Evolutionary conservation across 2,888 invertebrate species (phyloP).

Genomic region (Hirudinaria manillensis): DNA sequence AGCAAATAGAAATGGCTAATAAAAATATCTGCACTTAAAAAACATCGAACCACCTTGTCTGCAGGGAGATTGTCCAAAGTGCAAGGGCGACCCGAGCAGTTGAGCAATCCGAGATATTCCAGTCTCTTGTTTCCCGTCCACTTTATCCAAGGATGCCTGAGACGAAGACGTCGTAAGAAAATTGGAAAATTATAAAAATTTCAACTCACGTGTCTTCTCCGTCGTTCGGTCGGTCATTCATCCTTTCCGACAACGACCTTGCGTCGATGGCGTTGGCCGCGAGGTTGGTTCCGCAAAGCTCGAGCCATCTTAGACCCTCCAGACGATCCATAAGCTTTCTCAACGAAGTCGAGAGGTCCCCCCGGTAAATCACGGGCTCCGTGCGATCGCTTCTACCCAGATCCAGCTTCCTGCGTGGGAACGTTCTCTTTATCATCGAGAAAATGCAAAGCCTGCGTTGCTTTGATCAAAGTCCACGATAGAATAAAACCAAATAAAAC

Average conservation of each 20-base stretch:
- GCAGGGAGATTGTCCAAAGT: constrained; percentile 86
- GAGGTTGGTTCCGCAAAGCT: constrained; percentile 91
- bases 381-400: constrained; percentile 62
- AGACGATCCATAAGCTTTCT: constrained; percentile 68
- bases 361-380: constrained; percentile 64
- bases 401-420: constrained; percentile 66
- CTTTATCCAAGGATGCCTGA: not conserved
- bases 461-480: not conserved
- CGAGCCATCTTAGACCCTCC: constrained; percentile 72
- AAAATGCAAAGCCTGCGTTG: not conserved
- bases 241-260: not conserved
- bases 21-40: not conserved
- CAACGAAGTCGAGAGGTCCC: constrained; percentile 66
- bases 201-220: not conserved
- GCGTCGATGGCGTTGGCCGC: constrained; percentile 59
- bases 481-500: not conserved
- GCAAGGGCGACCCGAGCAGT: constrained; percentile 81
- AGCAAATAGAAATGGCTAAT: not conserved
- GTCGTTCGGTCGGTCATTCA: not conserved
- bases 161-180: not conserved
- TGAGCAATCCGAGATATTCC: constrained; percentile 84
- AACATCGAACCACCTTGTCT: constrained; percentile 62
- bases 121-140: constrained; percentile 50
- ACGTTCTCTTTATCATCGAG: not conserved
- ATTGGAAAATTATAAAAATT: not conserved